Evolutionary conservation across 2,888 invertebrate species (phyloP), one percentile per base, ranked within the genome.

Genomic region (Copidosoma aretas): DNA sequence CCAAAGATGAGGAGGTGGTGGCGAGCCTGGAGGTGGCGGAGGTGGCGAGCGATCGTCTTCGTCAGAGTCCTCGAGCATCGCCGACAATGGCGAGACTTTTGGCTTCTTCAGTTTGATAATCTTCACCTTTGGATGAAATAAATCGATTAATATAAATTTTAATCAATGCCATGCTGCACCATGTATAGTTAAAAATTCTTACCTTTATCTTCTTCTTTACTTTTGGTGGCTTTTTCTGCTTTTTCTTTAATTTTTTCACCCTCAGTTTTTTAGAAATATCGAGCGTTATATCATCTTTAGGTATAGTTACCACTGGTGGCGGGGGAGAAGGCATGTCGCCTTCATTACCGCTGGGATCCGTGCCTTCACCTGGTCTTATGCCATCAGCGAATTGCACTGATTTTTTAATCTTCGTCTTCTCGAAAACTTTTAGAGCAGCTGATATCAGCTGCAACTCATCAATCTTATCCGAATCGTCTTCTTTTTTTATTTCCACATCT

Each of bases 311-410:
- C 1, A 76, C 64, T 10, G 82, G 84, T 1, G 89, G 89, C 2
- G 89, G 89, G 1, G 89, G 88, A 1, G 89, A 89, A 0, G 86
- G 86, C 75, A 88, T 85, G 70, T 89, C 89, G 32, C 86, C 87
- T 75, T 89, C 88, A 1, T 87, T 87, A 1, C 86, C 87, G 39
- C 87, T 87, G 0, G 87, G 87, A 66, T 87, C 87, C 1, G 87
- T 87, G 1, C 87, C 87, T 74, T 87, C 88, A 0, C 88, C 89
- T 0, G 89, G 89, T 68, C 84, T 84, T 21, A 89, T 82, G 3
- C 89, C 89, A 78, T 89, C 89, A 3, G 89, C 88, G 76, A 89
- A 89, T 74, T 87, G 87, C 2, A 89, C 89, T 10, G 83, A 84
- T 74, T 88, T 87, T 64, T 82, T 81, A 52, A 66, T 77, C 12